Evolutionary conservation across 2,888 invertebrate genomes (phyloP).

Genomic region (Alviniconcha strummeri): DNA sequence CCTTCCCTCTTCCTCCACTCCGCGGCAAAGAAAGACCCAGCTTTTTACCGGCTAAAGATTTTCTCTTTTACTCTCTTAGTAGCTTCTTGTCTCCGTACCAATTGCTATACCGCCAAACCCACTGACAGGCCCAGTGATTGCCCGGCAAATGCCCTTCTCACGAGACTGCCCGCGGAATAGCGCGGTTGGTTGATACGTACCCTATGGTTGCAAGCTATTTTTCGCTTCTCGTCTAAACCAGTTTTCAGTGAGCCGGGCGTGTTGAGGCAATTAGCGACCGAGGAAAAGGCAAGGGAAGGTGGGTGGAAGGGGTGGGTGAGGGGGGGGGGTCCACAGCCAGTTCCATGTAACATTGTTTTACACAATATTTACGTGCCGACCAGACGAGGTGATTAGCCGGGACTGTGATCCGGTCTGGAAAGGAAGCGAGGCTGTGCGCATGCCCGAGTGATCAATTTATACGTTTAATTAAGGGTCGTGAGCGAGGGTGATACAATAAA

Average conservation of each 20-base stretch:
- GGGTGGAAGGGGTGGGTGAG: neutral
- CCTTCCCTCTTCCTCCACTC: no score
- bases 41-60: no score
- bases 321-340: conserved; percentile 6
- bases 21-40: no score
- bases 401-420: conserved; percentile 16
- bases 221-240: neutral
- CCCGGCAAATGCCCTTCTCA: no score
- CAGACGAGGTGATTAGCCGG: conserved; percentile 23
- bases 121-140: no score
- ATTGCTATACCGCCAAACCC: no score
- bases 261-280: conserved; percentile 15
- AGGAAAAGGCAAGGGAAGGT: neutral
- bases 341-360: conserved; percentile 30
- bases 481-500: conserved; percentile 25
- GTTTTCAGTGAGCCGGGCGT: conserved; percentile 8
- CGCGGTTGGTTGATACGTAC: neutral
- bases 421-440: conserved; percentile 19
- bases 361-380: conserved; percentile 29
- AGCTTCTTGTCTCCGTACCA: no score
- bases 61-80: no score
- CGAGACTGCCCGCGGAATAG: neutral
- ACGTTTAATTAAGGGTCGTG: conserved; percentile 32
- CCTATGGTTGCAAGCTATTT: neutral
- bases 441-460: conserved; percentile 24